phyloP scores from a whole-genome alignment of 1,140 invertebrate species.

The Drosophila ananassae region DNA sequence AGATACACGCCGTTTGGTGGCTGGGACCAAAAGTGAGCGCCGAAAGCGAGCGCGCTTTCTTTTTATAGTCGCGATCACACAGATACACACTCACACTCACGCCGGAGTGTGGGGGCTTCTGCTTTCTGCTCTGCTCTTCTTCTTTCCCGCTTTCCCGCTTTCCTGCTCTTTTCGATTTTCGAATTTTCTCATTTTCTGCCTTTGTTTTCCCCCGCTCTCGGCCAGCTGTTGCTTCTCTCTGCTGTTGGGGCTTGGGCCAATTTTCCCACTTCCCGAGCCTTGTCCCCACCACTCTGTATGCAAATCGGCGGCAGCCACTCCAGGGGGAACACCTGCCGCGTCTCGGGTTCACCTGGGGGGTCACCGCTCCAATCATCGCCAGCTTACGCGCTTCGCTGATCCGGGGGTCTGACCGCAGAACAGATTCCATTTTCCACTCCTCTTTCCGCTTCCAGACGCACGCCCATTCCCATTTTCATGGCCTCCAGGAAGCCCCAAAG shows the following conservation, averaged over 20 bases:
- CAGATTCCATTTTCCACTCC: conserved; percentile 1
- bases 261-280: conserved; percentile 10
- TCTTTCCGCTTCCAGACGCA: neutral
- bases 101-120: conserved; percentile 17
- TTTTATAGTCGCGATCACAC: conserved; percentile 63
- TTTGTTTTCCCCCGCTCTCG: conserved; percentile 13
- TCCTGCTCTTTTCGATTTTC: conserved; percentile 18
- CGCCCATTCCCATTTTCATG: neutral
- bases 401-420: conserved; percentile 22
- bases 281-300: conserved; percentile 9
- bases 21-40: conserved; percentile 78
- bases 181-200: neutral
- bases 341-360: conserved; percentile 5
- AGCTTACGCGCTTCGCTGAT: conserved; percentile 41
- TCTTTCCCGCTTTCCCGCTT: conserved; percentile 22
- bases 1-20: conserved; percentile 69
- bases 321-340: conserved; percentile 22
- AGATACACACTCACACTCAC: conserved; percentile 17
- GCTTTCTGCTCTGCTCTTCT: conserved; percentile 24
- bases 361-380: conserved; percentile 42
- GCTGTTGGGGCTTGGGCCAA: conserved; percentile 65
- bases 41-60: conserved; percentile 71
- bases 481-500: conserved; percentile 8
- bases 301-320: conserved; percentile 5
- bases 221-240: conserved; percentile 27